Conservation (phyloP, 2,113 vertebrate species). For the Neolamprologus caudopunctatus region DNA sequence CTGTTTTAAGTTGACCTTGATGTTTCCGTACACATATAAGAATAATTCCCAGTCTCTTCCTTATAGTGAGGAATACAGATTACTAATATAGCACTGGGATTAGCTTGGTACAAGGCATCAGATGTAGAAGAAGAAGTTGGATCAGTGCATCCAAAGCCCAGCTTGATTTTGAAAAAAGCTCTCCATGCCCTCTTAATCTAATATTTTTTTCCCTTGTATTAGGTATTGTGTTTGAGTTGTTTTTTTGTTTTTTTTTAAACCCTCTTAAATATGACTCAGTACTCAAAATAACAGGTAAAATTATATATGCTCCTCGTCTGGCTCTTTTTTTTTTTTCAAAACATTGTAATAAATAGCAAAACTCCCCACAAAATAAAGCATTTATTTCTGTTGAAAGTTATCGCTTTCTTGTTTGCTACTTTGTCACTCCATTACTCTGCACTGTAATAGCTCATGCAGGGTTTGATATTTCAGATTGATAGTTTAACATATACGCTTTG, state of each 20-base stretch:
- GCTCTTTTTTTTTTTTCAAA: not conserved
- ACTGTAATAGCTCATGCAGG: not conserved
- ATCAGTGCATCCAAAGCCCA: not conserved
- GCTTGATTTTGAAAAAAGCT: not conserved
- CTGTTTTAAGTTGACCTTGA: not conserved
- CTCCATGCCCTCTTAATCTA: not conserved
- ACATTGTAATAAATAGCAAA: not conserved
- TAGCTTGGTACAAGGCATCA: not conserved
- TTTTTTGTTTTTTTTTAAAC: not conserved
- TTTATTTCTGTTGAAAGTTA: conserved; percentile 1
- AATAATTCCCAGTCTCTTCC: not conserved
- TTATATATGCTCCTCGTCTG: not conserved
- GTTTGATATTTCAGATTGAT: conserved; percentile 40
- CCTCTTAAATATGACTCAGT: not conserved
- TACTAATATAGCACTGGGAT: not conserved
- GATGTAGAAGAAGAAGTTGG: not conserved
- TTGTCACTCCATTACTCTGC: conserved; percentile 12
- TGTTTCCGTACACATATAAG: not conserved
- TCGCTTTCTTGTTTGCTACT: conserved; percentile 29
- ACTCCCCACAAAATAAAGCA: conserved; percentile 13
- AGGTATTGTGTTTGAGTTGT: not conserved
- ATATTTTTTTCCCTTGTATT: not conserved
- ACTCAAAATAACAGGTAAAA: not conserved
- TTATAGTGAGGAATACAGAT: not conserved
- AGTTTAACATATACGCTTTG: conserved; percentile 25